Conservation (phyloP, 2,888 invertebrate species). For the Laspeyria flexula region DNA sequence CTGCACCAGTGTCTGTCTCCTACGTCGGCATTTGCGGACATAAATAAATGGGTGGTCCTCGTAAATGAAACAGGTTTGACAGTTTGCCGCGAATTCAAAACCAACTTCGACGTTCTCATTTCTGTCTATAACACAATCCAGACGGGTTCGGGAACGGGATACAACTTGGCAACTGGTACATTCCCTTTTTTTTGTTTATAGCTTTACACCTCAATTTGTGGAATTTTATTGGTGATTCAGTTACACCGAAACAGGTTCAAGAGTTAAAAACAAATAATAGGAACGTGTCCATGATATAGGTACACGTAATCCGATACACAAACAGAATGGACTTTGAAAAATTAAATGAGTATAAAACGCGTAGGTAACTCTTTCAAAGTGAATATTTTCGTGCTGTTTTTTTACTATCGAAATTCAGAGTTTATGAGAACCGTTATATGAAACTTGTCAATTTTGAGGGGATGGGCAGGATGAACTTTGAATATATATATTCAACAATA, state of each 20-base stretch:
- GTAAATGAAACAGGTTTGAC: constrained; percentile 58
- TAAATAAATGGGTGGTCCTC: constrained; percentile 41
- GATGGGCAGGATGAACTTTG: constrained; percentile 27
- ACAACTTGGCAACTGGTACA: constrained; percentile 43
- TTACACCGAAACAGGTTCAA: constrained; percentile 9
- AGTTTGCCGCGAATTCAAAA: constrained; percentile 48
- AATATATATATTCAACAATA: constrained; percentile 34
- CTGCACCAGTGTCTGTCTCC: constrained; percentile 31
- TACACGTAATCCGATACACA: constrained; percentile 11
- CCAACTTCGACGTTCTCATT: constrained; percentile 43
- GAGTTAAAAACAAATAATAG: constrained; percentile 8
- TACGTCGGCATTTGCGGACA: constrained; percentile 27
- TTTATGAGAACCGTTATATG: constrained; percentile 29
- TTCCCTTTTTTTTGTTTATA: constrained; percentile 46
- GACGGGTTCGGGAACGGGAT: constrained; percentile 40
- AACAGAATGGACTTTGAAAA: constrained; percentile 14
- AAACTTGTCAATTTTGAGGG: constrained; percentile 23
- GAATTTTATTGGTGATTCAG: constrained; percentile 16
- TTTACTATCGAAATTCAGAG: constrained; percentile 23
- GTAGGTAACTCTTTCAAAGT: constrained; percentile 29
- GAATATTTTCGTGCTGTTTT: constrained; percentile 28
- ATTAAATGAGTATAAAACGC: constrained; percentile 1
- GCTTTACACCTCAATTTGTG: constrained; percentile 31
- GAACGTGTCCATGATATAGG: constrained; percentile 10
- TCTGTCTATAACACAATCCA: constrained; percentile 53